Base-by-base conservation (phyloP, 53 echinoderm and acorn worm genomes). In the Pentamera pediparva region DNA sequence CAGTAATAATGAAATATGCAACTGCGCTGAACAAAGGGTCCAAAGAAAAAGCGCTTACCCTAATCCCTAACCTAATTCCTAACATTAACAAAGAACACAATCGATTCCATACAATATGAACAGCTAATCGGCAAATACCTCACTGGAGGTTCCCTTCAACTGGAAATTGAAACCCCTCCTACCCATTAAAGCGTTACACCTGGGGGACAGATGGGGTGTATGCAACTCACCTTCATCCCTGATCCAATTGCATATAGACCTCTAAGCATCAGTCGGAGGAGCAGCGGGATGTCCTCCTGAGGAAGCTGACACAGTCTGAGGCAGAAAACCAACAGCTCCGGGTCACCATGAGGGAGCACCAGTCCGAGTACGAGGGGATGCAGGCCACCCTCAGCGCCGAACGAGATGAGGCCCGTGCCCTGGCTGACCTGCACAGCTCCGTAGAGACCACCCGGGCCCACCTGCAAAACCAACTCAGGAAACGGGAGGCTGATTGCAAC, bases 401-500 rank as follows among this genome's bases (percentile, higher is more conserved):
- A 74, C 55, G 82, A 18, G 84, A 77, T 17, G 90, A 94, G 52
- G 78, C 79, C 39, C 78, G 76, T 10, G 74, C 89, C 21, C 48
- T 90, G 62, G 79, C 87, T 6, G 94, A 90, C 60, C 65, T 94
- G 34, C 94, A 94, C 31, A 61, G 62, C 25, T 81, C 94, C 1
- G 78, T 87, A 22, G 82, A 90, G 64, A 53, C 84, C 65, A 90
- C 94, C 24, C 81, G 90, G 37, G 94, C 84, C 13, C 94, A 94
- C 52, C 87, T 94, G 32, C 94, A 94, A 75, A 87, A 90, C 75
- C 94, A 94, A 58, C 82, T 94, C 45, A 78, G 94, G 53, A 90
- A 90, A 70, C 76, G 94, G 50, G 94, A 94, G 56, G 94, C 76
- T 4, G 94, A 94, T 64, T 89, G 89, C 79, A 94, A 94, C 55